Evolutionary conservation across 2,888 invertebrate genomes (phyloP), one percentile per base, ranked within the genome.

Genomic region (Teinopalpus imperialis): DNA sequence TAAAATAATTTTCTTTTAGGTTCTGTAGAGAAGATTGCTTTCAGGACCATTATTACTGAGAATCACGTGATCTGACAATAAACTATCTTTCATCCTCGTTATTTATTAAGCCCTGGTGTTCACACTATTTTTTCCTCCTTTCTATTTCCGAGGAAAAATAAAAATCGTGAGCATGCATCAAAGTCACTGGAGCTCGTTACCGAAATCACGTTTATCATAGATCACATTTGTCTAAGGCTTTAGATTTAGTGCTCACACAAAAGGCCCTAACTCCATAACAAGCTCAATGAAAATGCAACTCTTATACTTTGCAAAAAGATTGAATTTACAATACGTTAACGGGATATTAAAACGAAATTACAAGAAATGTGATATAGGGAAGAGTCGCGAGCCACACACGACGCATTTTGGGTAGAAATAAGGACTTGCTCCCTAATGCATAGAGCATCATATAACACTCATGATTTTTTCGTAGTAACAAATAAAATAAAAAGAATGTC

Each of bases 161-260:
- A 77, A 67, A 77, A 73, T 74, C 75, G 66, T 63, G 69, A 62
- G 55, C 69, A 79, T 87, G 70, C 70, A 82, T 87, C 87, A 82
- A 67, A 66, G 71, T 66, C 74, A 61, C 61, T 54, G 65, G 62
- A 66, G 68, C 86, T 86, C 77, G 87, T 87, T 87, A 86, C 86
- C 76, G 61, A 86, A 87, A 85, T 83, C 86, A 81, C 80, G 82
- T 81, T 82, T 81, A 83, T 86, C 86, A 83, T 86, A 83, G 79
- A 86, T 86, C 85, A 85, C 86, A 79, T 78, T 83, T 76, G 81
- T 83, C 81, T 81, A 81, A 82, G 82, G 79, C 76, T 79, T 80
- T 79, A 75, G 67, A 64, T 74, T 64, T 64, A 59, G 43, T 48
- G 48, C 39, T 42, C 31, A 14, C 8, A 2, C n/a, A 52, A 48